Percentiles rank a stretch among this genome's conserved stretches.
phyloP scores from a whole-genome alignment of 1,140 invertebrate species.

The Ruditapes philippinarum region DNA sequence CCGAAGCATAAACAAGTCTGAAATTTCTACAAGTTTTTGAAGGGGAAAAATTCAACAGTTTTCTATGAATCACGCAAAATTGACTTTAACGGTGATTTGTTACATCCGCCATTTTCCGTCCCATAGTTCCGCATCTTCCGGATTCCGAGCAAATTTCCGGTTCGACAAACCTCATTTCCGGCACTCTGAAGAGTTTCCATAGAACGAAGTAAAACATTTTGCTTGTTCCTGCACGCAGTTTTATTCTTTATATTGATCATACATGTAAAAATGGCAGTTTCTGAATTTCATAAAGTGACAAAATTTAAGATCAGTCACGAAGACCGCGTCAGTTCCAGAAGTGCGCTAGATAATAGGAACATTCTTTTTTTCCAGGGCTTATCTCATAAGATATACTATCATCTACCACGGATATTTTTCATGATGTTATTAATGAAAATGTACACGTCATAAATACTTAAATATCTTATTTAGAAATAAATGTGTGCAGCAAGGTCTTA shows the following conservation, averaged over 20 bases:
- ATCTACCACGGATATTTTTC: too few species aligned
- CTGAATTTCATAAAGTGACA: slow-evolving; percentile 48
- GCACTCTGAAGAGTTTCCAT: slow-evolving; percentile 44
- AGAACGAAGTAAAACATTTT: slow-evolving; percentile 67
- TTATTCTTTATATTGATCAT: slow-evolving; percentile 60
- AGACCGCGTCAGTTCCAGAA: not conserved
- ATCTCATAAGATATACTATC: too few species aligned
- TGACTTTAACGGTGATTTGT: slow-evolving; percentile 68
- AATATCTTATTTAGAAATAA: too few species aligned
- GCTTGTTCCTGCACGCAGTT: slow-evolving; percentile 62
- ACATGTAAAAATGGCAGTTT: slow-evolving; percentile 27
- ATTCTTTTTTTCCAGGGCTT: too few species aligned
- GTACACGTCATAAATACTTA: too few species aligned
- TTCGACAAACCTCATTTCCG: slow-evolving; percentile 67
- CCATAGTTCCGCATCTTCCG: slow-evolving; percentile 65
- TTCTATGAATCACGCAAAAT: slow-evolving; percentile 64
- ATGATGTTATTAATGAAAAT: too few species aligned
- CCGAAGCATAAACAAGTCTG: not conserved
- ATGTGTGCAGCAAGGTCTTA: too few species aligned
- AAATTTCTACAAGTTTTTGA: not conserved
- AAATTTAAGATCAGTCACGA: slow-evolving; percentile 22
- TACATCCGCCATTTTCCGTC: slow-evolving; percentile 69
- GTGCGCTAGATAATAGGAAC: too few species aligned
- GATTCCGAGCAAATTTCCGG: slow-evolving; percentile 68
- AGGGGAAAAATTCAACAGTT: not conserved